Evolutionary conservation across 2,888 invertebrate species (phyloP).

Genomic region (Parelbella ahira): DNA sequence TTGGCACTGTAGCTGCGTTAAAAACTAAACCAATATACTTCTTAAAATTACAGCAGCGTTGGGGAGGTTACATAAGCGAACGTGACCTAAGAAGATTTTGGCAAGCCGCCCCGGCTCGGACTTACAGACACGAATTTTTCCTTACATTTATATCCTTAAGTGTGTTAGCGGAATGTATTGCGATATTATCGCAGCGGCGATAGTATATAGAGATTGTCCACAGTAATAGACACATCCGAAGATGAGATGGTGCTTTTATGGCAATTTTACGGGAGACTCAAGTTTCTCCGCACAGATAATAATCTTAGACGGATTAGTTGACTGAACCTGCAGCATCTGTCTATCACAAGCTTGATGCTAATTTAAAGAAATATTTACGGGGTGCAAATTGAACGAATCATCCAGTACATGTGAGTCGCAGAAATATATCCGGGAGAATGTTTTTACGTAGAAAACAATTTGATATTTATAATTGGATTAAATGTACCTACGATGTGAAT

Average conservation of each 20-base stretch:
- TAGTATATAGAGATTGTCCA: conserved; percentile 7
- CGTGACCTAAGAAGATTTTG: conserved; percentile 56
- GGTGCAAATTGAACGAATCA: no score
- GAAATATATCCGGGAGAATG: no score
- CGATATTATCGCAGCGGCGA: conserved; percentile 7
- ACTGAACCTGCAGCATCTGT: no score
- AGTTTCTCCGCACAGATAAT: not conserved
- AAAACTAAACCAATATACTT: conserved; percentile 75
- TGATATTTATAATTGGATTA: no score
- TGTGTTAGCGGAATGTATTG: conserved; percentile 24
- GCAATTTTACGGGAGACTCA: conserved; percentile 1
- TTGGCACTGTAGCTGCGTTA: conserved; percentile 57
- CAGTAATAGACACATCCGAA: not conserved
- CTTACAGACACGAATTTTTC: conserved; percentile 26
- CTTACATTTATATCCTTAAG: conserved; percentile 24
- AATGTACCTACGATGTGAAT: no score
- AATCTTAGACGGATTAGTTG: conserved; percentile 10
- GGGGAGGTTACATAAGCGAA: conserved; percentile 54
- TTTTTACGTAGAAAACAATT: no score
- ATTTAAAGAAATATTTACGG: no score
- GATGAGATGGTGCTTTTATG: conserved; percentile 1
- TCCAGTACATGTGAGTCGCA: no score
- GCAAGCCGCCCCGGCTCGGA: conserved; percentile 45
- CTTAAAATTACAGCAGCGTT: conserved; percentile 54
- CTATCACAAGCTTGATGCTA: no score